Conservation (phyloP, 2,797 vertebrate species). For the Somateria mollissima region DNA sequence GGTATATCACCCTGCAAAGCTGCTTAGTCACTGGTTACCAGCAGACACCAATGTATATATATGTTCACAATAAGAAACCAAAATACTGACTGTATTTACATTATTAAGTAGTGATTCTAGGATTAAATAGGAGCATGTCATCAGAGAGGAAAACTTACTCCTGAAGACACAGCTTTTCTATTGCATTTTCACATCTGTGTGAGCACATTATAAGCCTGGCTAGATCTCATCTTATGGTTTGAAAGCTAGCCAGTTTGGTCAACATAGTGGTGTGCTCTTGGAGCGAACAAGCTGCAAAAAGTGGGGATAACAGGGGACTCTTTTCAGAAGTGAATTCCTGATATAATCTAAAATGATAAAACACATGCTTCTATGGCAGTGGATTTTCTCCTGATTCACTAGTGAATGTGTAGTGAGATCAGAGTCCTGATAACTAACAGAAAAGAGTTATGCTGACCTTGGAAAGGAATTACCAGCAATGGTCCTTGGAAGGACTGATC, state of each 20-base stretch:
- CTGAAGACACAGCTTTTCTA: background rate
- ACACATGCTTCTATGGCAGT: background rate
- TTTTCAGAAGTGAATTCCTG: background rate
- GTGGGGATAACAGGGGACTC: background rate
- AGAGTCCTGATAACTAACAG: background rate
- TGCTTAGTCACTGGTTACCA: background rate
- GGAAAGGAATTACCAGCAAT: background rate
- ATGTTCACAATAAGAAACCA: background rate
- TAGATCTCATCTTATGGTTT: background rate
- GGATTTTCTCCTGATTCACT: background rate
- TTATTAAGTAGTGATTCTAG: background rate
- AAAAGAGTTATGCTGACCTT: background rate
- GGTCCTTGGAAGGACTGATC: background rate
- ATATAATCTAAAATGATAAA: background rate
- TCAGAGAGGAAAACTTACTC: background rate
- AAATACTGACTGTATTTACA: background rate
- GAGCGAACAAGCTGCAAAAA: background rate
- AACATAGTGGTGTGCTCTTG: background rate
- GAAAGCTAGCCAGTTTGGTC: background rate
- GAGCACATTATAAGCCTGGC: background rate
- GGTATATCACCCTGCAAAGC: background rate
- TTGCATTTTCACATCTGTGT: background rate
- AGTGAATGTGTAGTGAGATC: background rate
- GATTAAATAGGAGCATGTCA: background rate
- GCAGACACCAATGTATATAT: background rate